Percentiles rank a stretch among this genome's conserved stretches.
phyloP scores from a whole-genome alignment of 2,888 invertebrate species.

The Hymenopus coronatus region DNA sequence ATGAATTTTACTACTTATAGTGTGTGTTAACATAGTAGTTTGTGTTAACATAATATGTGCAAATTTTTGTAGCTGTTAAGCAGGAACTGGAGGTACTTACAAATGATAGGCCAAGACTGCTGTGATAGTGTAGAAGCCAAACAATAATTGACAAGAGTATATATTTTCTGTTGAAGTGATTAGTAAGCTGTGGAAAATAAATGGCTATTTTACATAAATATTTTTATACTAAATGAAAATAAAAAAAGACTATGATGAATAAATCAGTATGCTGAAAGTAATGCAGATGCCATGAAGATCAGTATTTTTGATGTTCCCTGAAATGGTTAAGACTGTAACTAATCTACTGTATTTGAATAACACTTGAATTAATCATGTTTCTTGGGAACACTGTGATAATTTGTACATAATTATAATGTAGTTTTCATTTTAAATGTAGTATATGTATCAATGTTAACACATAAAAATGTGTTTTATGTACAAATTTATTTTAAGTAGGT shows the following conservation, averaged over 20 bases:
- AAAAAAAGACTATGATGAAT: background rate
- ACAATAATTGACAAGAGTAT: background rate
- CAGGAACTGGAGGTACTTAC: background rate
- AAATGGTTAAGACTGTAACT: background rate
- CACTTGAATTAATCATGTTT: background rate
- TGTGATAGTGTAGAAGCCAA: background rate
- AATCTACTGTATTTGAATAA: background rate
- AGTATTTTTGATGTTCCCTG: background rate
- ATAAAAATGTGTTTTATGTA: background rate
- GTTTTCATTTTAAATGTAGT: background rate
- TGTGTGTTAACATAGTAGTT: too few species aligned
- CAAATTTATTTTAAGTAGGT: background rate
- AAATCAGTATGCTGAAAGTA: background rate
- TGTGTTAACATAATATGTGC: too few species aligned
- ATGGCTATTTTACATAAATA: background rate
- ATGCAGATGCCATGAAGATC: background rate
- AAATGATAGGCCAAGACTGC: background rate
- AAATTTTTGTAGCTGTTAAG: too few species aligned
- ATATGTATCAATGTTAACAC: background rate
- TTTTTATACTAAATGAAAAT: background rate
- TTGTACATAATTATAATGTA: background rate
- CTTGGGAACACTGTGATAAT: background rate
- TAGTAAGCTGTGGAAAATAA: background rate
- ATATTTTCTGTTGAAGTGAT: background rate
- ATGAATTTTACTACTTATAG: too few species aligned